These are phyloP conservation scores for Isoperla grammatica DNA, from an alignment of 2,888 invertebrate species.

Conservation along the genomic window DNA sequence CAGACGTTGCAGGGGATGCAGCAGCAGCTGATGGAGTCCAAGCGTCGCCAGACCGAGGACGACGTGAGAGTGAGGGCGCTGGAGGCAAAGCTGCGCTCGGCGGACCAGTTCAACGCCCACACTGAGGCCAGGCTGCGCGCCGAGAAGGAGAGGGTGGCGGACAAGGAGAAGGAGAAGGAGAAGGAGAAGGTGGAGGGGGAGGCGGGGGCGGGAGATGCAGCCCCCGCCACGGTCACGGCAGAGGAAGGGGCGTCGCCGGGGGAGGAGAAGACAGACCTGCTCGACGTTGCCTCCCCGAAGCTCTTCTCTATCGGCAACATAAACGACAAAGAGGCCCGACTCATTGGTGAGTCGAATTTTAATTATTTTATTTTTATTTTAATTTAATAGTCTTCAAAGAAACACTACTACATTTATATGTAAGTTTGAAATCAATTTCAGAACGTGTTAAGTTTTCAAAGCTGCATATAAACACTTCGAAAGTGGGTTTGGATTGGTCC, in stretches of 20 bases:
- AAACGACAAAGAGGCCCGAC: constrained; percentile 60
- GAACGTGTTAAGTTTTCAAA: too few relatives aligned
- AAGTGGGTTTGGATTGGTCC: too few relatives aligned
- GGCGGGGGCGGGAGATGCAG: constrained; percentile 38
- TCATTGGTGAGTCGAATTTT: constrained; percentile 60
- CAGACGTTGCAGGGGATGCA: constrained; percentile 49
- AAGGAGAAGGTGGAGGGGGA: constrained; percentile 32
- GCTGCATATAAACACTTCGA: too few relatives aligned
- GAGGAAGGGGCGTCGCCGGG: neutral
- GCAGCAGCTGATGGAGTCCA: constrained; percentile 51
- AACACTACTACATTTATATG: too few relatives aligned
- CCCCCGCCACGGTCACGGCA: constrained; percentile 5
- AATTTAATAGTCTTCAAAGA: too few relatives aligned
- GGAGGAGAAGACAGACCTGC: constrained; percentile 5
- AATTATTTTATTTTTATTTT: too few relatives aligned
- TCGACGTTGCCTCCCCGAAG: constrained; percentile 26
- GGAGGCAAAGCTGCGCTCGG: constrained; percentile 42
- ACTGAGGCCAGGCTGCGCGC: neutral
- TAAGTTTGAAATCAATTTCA: too few relatives aligned
- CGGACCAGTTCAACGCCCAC: constrained; percentile 28
- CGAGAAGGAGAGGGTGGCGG: neutral
- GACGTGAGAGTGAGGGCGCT: constrained; percentile 51
- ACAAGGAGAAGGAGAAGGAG: neutral
- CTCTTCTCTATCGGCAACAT: constrained; percentile 38
- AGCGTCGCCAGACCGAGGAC: constrained; percentile 50